Base-by-base conservation (phyloP, 2,113 vertebrate species). In the Gnathonemus echidnorhynchus region DNA sequence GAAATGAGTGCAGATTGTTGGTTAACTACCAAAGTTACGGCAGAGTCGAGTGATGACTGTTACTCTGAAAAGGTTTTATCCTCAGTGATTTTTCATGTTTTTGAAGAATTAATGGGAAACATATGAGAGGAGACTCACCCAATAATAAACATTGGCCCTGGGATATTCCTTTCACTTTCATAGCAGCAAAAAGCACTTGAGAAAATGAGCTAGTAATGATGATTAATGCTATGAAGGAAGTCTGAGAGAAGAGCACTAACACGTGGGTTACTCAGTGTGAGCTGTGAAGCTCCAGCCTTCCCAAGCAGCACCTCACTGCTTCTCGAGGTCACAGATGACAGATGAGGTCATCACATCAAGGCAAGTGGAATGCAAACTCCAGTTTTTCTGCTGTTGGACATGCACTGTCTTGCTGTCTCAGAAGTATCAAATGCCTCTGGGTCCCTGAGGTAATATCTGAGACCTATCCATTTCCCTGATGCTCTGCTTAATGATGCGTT, bases 201-300 rank as follows among this genome's bases (percentile, higher is more conserved):
- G n/a, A 66, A 88, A 46, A 70, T 27, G 39, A 74, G 88, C 45
- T 35, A n/a, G n/a, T 77, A 89, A 89, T 74, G 66, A 89, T 80
- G 70, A 80, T 80, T 89, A 89, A 89, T 74, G 87, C 24, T 42
- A 48, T 27, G 87, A 6, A 56, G 86, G 31, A 58, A n/a, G 35
- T 45, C 45, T 46, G 46, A 48, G 46, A 48, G 46, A 48, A 48
- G 46, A 48, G 19, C 35, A 45, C 31, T 4, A 35, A 39, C 50
- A 87, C 21, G 24, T 11, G 87, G 15, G 50, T 13, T 21, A 52
- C 86, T 31, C 3, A 6, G 24, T 87, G 27, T 35, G 86, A 46
- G 27, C 4, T 13, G 84, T 5, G 24, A 27, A n/a, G 21, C 24
- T 27, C 48, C n/a, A 35, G 13, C 19, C n/a, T 31, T 87, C 49